phyloP scores from a whole-genome alignment of 2,797 vertebrate genomes.

The Peromyscus aztecus region DNA sequence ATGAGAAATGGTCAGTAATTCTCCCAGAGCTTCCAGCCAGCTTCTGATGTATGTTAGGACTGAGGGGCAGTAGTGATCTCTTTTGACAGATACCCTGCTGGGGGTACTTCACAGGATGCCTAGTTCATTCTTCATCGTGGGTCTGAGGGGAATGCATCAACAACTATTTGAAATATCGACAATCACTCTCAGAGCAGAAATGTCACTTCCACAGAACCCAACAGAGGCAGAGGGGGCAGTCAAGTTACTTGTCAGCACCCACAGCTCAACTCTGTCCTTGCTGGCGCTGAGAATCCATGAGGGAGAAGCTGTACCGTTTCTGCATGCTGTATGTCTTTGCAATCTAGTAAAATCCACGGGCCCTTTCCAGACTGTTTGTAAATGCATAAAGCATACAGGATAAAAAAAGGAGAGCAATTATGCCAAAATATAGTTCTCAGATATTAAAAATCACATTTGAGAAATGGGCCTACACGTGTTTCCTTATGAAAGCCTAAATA shows the following conservation, averaged over 20 bases:
- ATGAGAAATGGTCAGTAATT: neutral
- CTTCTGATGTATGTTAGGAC: neutral
- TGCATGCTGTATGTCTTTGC: neutral
- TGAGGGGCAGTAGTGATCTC: neutral
- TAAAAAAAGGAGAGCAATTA: conserved; percentile 41
- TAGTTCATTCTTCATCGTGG: neutral
- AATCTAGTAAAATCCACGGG: neutral
- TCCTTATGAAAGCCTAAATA: conserved; percentile 51
- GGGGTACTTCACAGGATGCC: neutral
- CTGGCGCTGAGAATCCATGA: neutral
- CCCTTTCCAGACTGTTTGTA: conserved; percentile 15
- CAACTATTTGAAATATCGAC: neutral
- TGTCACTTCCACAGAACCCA: neutral
- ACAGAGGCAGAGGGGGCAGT: neutral
- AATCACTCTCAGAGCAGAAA: neutral
- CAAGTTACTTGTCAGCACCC: neutral
- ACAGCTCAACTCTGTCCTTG: neutral
- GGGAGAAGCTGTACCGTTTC: neutral
- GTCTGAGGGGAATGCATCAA: neutral
- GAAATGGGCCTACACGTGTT: conserved; percentile 31
- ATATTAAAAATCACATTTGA: conserved; percentile 54
- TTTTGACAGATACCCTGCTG: neutral
- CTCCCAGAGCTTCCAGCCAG: neutral
- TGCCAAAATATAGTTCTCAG: conserved; percentile 30
- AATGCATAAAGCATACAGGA: conserved; percentile 22